A percentile compares a stretch with the other conserved stretches of the same genome.
These are phyloP conservation scores for Linnaemya vulpina DNA, from an alignment of 2,888 invertebrate species.

Conservation along the genomic window DNA sequence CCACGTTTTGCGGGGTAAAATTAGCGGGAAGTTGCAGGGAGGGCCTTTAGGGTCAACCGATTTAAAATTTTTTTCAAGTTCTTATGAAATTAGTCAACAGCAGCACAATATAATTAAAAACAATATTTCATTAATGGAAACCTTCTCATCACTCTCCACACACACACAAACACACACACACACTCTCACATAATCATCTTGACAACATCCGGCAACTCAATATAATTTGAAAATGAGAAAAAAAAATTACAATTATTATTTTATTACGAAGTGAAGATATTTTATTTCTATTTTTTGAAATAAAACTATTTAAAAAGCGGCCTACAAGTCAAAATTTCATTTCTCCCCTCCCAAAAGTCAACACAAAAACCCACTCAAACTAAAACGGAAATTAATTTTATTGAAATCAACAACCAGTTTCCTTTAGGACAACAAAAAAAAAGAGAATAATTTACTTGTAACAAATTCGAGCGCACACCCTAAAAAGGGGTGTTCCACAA, in stretches of 20 bases:
- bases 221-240: conserved; percentile 22
- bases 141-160: no score
- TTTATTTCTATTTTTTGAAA: not conserved
- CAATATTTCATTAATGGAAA: no score
- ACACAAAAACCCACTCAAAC: conserved; percentile 4
- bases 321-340: conserved; percentile 33
- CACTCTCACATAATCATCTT: conserved; percentile 46
- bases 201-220: conserved; percentile 37
- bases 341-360: conserved; percentile 1
- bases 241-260: conserved; percentile 39
- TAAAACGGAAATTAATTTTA: conserved; percentile 42
- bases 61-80: no score
- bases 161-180: conserved; percentile 4
- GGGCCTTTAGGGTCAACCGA: no score
- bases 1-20: no score
- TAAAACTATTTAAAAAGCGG: no score
- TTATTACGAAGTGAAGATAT: not conserved
- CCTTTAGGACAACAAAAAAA: not conserved
- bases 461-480: no score
- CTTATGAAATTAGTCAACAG: no score
- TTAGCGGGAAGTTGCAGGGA: no score
- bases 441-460: no score
- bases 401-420: conserved; percentile 46
- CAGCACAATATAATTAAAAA: no score
- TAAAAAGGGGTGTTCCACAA: not conserved